Percentiles rank a stretch among this genome's conserved stretches.
Conservation (phyloP, 2,797 vertebrate genomes). For the Lycodopsis pacificus region DNA sequence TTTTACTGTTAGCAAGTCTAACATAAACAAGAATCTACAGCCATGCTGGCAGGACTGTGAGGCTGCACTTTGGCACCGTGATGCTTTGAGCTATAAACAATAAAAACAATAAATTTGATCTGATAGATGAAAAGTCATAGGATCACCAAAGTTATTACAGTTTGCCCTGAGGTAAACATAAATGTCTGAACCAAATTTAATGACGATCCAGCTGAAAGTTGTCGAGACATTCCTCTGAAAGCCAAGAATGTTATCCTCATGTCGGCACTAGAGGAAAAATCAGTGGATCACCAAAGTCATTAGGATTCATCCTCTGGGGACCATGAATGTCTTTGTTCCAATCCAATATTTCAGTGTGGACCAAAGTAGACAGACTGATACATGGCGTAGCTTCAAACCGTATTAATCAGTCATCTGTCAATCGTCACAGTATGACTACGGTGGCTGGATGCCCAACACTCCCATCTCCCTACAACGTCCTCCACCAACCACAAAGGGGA, state of each 20-base stretch:
- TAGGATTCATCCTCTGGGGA: background rate
- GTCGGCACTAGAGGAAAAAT: background rate
- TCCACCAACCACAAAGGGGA: constrained; percentile 66
- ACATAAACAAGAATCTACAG: background rate
- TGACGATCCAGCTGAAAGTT: background rate
- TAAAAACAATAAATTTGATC: no score
- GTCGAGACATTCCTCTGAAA: background rate
- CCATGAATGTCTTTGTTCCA: background rate
- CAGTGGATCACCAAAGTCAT: background rate
- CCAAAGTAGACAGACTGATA: background rate
- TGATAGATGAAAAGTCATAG: background rate
- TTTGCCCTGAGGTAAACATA: background rate
- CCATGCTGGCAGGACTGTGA: background rate
- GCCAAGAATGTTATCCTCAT: background rate
- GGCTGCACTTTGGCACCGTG: background rate
- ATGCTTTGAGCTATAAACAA: background rate
- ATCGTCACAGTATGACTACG: constrained; percentile 64
- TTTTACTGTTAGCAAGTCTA: constrained; percentile 5
- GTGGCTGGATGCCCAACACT: constrained; percentile 72
- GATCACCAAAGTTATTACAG: background rate
- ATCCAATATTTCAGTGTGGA: background rate
- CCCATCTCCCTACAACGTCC: constrained; percentile 59
- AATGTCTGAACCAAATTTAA: background rate
- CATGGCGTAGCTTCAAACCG: background rate
- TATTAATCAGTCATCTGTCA: background rate